Evolutionary conservation across 2,888 invertebrate species (phyloP).

Genomic region (Endomychus coccineus): DNA sequence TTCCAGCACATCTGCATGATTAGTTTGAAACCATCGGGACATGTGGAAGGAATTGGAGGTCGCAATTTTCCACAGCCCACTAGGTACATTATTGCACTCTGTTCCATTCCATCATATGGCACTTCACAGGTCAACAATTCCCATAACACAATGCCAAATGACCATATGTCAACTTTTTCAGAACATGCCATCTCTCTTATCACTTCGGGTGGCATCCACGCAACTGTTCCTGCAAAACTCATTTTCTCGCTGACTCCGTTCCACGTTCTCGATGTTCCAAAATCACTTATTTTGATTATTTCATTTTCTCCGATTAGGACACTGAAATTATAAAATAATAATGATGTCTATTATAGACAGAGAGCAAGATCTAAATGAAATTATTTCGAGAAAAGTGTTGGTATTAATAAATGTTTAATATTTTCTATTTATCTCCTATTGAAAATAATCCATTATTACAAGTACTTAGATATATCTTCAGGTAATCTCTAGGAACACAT

Average conservation of each 20-base stretch:
- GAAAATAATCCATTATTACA: too few species aligned
- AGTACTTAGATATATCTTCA: too few species aligned
- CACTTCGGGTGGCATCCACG: slow-evolving; percentile 99
- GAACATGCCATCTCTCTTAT: slow-evolving; percentile 95
- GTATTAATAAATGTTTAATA: too few species aligned
- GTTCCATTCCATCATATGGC: slow-evolving; percentile 90
- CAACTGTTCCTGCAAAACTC: slow-evolving; percentile 97
- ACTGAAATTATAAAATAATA: slow-evolving; percentile 47
- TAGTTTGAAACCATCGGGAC: slow-evolving; percentile 81
- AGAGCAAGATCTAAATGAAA: too few species aligned
- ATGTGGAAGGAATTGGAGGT: slow-evolving; percentile 84
- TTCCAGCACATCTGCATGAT: slow-evolving; percentile 91
- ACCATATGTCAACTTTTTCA: slow-evolving; percentile 98
- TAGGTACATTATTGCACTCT: slow-evolving; percentile 96
- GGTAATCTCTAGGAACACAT: too few species aligned
- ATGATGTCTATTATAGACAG: too few species aligned
- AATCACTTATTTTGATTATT: slow-evolving; percentile 91
- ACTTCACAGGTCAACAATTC: slow-evolving; percentile 91
- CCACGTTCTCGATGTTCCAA: slow-evolving; percentile 93
- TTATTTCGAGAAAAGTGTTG: too few species aligned
- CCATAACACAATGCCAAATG: slow-evolving; percentile 97
- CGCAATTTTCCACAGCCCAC: slow-evolving; percentile 91
- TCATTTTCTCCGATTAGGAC: slow-evolving; percentile 68
- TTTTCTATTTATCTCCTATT: too few species aligned
- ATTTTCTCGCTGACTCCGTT: slow-evolving; percentile 92